Evolutionary conservation across 2,797 vertebrate species (phyloP).

Genomic region (Myotis daubentonii): DNA sequence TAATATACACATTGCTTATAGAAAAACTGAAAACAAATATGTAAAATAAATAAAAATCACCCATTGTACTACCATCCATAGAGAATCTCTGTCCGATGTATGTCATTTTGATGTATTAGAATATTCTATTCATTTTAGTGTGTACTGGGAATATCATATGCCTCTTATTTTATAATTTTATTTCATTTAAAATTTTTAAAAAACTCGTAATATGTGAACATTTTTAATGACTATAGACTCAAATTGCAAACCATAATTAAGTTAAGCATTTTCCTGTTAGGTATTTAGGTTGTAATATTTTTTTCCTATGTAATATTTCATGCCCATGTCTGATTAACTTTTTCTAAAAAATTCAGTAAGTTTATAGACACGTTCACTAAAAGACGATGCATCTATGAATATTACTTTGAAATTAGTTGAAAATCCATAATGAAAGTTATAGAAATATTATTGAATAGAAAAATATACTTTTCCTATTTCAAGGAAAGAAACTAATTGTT

Average conservation of each 20-base stretch:
- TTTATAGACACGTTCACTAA: neutral
- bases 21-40: constrained; percentile 4
- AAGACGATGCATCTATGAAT: neutral
- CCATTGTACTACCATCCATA: neutral
- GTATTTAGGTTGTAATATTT: neutral
- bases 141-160: neutral
- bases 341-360: neutral
- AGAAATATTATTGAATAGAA: neutral
- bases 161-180: neutral
- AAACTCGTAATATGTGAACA: neutral
- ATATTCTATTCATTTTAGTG: constrained; percentile 17
- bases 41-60: constrained; percentile 19
- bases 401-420: neutral
- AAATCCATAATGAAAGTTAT: neutral
- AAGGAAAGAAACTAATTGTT: neutral
- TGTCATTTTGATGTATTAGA: neutral
- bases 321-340: neutral
- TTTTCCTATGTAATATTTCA: neutral
- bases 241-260: neutral
- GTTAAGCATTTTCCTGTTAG: neutral
- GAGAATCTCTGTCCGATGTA: neutral
- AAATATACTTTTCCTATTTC: neutral
- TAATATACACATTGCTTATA: neutral
- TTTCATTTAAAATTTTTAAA: neutral
- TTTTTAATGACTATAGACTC: constrained; percentile 6